These are phyloP conservation scores for Poeciliopsis turneri DNA, from an alignment of 2,797 vertebrate genomes.

Conservation along the genomic window DNA sequence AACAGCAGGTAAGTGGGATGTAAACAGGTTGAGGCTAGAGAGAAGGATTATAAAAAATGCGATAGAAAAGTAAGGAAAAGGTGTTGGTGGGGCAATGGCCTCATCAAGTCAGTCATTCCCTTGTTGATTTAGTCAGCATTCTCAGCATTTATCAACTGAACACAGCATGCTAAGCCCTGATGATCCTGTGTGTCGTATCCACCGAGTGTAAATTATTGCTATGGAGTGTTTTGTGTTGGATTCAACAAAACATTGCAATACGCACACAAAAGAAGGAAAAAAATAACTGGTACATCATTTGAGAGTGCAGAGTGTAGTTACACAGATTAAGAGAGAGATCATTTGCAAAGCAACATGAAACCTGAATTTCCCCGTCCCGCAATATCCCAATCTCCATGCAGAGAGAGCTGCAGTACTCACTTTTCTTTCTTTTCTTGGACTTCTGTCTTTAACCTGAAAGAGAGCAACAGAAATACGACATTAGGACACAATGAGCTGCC, in stretches of 20 bases:
- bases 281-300: constrained; percentile 14
- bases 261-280: constrained; percentile 12
- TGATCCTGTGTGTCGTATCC: constrained; percentile 18
- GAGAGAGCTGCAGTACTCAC: constrained; percentile 85
- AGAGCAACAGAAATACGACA: constrained; percentile 62
- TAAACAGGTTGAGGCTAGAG: constrained; percentile 42
- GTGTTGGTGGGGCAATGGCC: constrained; percentile 56
- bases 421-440: constrained; percentile 91
- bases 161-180: constrained; percentile 29
- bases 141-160: constrained; percentile 36
- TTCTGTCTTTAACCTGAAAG: constrained; percentile 93
- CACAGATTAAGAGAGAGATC: constrained; percentile 41
- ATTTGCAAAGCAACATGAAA: constrained; percentile 55
- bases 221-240: constrained; percentile 9
- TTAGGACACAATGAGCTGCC: constrained; percentile 55
- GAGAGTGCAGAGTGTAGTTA: constrained; percentile 11
- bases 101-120: constrained; percentile 67
- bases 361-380: constrained; percentile 33
- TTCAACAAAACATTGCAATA: constrained; percentile 10
- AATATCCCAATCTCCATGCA: constrained; percentile 48
- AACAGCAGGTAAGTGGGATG: constrained; percentile 46
- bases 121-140: constrained; percentile 32
- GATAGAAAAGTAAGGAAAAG: constrained; percentile 41
- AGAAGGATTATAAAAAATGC: constrained; percentile 46
- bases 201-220: constrained; percentile 15